Conservation (phyloP, 2,888 invertebrate species). For the Anthrax anthrax region DNA sequence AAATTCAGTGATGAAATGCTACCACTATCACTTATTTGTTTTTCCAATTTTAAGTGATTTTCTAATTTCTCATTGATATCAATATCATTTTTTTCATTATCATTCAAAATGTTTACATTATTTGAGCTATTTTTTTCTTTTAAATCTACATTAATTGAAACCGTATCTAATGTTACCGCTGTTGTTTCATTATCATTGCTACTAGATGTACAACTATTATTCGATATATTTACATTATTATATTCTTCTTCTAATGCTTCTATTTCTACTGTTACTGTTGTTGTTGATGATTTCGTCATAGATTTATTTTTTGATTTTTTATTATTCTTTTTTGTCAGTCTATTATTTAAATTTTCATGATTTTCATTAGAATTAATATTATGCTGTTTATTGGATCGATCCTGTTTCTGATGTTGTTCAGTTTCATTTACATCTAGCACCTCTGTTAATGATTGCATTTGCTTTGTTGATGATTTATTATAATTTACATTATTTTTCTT, state of each 20-base stretch:
- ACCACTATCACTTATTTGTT: too few relatives aligned
- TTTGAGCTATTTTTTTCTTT: background rate
- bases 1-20: too few relatives aligned
- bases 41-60: too few relatives aligned
- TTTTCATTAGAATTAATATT: background rate
- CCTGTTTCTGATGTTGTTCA: background rate
- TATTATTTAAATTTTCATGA: background rate
- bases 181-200: background rate
- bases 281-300: background rate
- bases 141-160: background rate
- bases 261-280: background rate
- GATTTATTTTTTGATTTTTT: constrained; percentile 1
- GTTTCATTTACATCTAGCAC: background rate
- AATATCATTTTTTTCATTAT: too few relatives aligned
- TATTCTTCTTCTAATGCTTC: background rate
- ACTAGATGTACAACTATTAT: too few relatives aligned
- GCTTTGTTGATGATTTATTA: background rate
- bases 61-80: too few relatives aligned
- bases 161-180: background rate
- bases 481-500: background rate
- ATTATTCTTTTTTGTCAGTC: background rate
- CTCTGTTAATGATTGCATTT: too few relatives aligned
- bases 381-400: background rate
- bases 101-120: too few relatives aligned
- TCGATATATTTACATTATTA: background rate